Base-by-base conservation (phyloP, 2,888 invertebrate species). In the Phasia obesa region DNA sequence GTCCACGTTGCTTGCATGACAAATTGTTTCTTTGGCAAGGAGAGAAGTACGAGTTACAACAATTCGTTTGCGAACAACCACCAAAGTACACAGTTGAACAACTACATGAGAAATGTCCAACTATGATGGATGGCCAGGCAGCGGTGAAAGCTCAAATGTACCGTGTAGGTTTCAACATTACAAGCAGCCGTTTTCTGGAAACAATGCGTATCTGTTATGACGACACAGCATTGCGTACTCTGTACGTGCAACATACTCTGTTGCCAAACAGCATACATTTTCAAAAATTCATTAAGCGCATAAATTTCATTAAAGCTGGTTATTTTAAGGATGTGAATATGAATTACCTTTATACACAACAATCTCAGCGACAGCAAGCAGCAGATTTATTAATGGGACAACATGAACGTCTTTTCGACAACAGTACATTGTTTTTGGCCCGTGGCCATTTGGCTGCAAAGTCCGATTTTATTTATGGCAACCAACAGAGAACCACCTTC, bases 391-490 rank as follows among this genome's bases (percentile, higher is more conserved):
- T 92, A 25, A 88, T 87, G 2, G 84, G 74, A 15, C 83, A 71
- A 35, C 85, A 85, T 51, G 47, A 67, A 9, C 55, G 74, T 62
- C 86, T 88, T 53, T 86, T 90, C 60, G 84, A 88, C 77, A 85
- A 86, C 23, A 84, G 79, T 13, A 87, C 87, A 0, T 74, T 88
- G n/a, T 90, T 87, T 42, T 86, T 93, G 44, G 87, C 93, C 4
- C 90, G 93, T 17, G 93, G 93, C 17, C 93, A 93, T 87, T 86
- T 93, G 60, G 90, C 92, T 0, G 92, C 93, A 5, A 93, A 92
- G 85, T 90, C 91, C 0, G 93, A 94, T 87, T 92, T 92, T 84
- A 91, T 93, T 64, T 93, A 91, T 86, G 92, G 90, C 17, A 87
- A 89, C 4, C 92, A 93, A 80, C 93, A 93, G 84, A 88, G 90